Base-by-base conservation (phyloP, 92 coral and sea anemone genomes). In the Bergia sp. region DNA sequence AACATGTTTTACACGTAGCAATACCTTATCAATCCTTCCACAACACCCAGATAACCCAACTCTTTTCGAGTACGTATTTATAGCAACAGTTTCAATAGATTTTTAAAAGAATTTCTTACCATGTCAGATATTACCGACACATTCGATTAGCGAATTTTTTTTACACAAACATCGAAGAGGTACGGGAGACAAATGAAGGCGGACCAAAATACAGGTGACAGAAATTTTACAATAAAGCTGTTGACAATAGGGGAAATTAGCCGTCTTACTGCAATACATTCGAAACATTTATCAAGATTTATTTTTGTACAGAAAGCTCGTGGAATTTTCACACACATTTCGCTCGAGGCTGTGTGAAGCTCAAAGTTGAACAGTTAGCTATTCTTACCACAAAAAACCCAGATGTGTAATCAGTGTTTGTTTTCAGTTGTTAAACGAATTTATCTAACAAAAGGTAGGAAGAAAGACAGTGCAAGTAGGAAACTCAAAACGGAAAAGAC, bases 261-360 rank as follows among this genome's bases (percentile, higher is more conserved):
- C 37, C n/a, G 21, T 37, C 85, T 18, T 53, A 21, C 42, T 57
- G 42, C 53, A 75, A n/a, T 9, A 79, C 40, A 13, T 53, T 50
- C 10, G 40, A 79, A 42, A 79, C 50, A 29, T 10, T 45, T 2
- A 18, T 47, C 67, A 79, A 47, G 41, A 50, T 49, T 29, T 18
- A n/a, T 41, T 76, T 9, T 38, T n/a, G 21, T 21, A 76, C 7
- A 8, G 23, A n/a, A 76, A 76, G 23, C 50, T 7, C 39, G 21
- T 16, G 23, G 29, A 39, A 13, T 74, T 82, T 44, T 64, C 2
- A 42, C 9, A 20, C 15, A 72, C 1, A 7, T 84, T 71, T 84
- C 2, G 87, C 79, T 77, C n/a, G 39, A 69, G 77, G 86, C 87
- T 29, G 85, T 80, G 1, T 18, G 5, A n/a, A 67, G 37, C 40